A percentile compares a stretch with the other conserved stretches of the same genome.
These are phyloP conservation scores for Sebastes cheni DNA, from an alignment of 2,797 vertebrate species.

Conservation along the genomic window DNA sequence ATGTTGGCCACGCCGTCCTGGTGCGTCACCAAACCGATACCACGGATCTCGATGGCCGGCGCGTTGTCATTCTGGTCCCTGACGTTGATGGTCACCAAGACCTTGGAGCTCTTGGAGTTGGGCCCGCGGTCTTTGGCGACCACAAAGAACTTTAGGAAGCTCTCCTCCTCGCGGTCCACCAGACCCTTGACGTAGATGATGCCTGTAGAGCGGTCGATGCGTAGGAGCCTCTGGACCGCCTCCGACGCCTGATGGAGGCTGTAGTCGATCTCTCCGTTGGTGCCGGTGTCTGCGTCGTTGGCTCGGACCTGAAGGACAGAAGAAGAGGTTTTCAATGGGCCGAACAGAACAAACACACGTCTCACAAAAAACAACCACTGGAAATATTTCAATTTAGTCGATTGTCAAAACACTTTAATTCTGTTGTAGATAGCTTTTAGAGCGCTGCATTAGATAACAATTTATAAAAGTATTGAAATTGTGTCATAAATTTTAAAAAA, in stretches of 20 bases:
- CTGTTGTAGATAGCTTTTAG: too few species aligned
- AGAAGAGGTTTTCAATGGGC: background rate
- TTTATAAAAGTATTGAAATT: too few species aligned
- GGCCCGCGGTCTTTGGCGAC: conserved; percentile 93
- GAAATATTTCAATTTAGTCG: too few species aligned
- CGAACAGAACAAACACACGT: background rate
- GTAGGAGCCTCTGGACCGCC: conserved; percentile 89
- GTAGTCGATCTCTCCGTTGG: conserved; percentile 94
- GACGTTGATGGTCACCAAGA: conserved; percentile 88
- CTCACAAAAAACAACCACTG: too few species aligned
- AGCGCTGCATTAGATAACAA: too few species aligned
- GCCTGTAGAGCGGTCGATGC: conserved; percentile 90
- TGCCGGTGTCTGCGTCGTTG: conserved; percentile 92
- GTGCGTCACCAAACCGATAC: conserved; percentile 94
- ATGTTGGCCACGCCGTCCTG: conserved; percentile 95
- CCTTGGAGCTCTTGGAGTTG: conserved; percentile 90
- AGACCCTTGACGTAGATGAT: conserved; percentile 92
- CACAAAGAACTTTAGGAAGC: conserved; percentile 90
- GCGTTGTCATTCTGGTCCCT: conserved; percentile 96
- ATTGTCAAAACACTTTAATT: too few species aligned
- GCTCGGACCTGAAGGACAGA: conserved; percentile 88
- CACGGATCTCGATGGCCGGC: conserved; percentile 94
- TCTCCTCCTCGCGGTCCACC: conserved; percentile 93
- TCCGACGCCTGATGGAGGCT: conserved; percentile 91
- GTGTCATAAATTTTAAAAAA: too few species aligned